Evolutionary conservation across 2,113 vertebrate genomes (phyloP).

Genomic region (Merops nubicus): DNA sequence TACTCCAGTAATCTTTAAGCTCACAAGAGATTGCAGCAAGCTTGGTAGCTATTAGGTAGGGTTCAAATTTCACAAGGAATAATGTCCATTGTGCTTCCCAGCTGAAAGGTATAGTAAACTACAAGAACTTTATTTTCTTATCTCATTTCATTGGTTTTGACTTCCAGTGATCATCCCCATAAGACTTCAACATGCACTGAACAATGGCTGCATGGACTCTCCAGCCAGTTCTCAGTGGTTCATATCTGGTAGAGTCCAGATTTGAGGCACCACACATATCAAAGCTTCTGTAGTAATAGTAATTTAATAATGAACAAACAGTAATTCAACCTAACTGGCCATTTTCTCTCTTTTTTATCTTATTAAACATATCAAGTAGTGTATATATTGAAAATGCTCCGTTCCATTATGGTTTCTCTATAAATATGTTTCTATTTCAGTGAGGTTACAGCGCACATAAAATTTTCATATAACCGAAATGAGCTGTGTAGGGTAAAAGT

Average conservation of each 20-base stretch:
- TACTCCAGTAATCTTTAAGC: neutral
- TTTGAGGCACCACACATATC: neutral
- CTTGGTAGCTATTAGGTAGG: neutral
- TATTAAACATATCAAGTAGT: conserved; percentile 37
- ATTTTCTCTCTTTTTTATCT: conserved; percentile 41
- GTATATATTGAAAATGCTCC: conserved; percentile 42
- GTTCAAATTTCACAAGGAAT: neutral
- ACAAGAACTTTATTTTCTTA: neutral
- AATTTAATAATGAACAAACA: neutral
- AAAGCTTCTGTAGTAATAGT: neutral
- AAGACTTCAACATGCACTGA: neutral
- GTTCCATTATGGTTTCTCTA: conserved; percentile 64
- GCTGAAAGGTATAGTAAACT: neutral
- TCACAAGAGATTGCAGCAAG: neutral
- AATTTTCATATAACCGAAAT: conserved; percentile 84
- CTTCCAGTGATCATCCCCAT: neutral
- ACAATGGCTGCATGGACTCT: neutral
- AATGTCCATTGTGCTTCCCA: neutral
- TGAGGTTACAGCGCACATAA: conserved; percentile 71
- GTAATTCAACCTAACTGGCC: conserved; percentile 22
- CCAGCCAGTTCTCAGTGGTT: neutral
- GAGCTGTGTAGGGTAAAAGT: conserved; percentile 86
- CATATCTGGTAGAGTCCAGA: neutral
- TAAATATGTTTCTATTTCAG: conserved; percentile 68
- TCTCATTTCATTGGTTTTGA: conserved; percentile 4